Percentiles rank a stretch among this genome's conserved stretches.
phyloP scores from a whole-genome alignment of 2,888 invertebrate species.

The Erebia epiphron region DNA sequence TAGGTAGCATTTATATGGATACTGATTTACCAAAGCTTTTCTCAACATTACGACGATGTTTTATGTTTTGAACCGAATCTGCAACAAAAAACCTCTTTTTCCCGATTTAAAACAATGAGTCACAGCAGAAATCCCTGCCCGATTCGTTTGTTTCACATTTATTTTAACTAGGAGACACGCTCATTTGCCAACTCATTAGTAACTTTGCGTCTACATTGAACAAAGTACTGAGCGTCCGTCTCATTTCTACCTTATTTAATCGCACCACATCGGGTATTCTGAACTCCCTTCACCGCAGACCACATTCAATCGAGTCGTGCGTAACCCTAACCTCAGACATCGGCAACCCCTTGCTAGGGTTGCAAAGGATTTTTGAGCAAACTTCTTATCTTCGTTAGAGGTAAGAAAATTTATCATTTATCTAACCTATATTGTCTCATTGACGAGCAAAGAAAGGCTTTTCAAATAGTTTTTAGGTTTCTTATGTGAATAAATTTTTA shows the following conservation, averaged over 20 bases:
- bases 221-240: conserved; percentile 43
- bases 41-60: not conserved
- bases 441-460: not conserved
- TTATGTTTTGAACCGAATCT: not conserved
- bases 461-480: not conserved
- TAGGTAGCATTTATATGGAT: too few species aligned
- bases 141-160: conserved; percentile 31
- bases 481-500: not conserved
- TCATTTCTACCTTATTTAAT: conserved; percentile 54
- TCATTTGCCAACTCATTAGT: conserved; percentile 43
- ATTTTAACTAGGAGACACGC: conserved; percentile 36
- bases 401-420: not conserved
- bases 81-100: not conserved
- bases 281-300: conserved; percentile 57
- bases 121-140: conserved; percentile 1
- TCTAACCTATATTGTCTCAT: not conserved
- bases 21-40: too few species aligned
- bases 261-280: conserved; percentile 53
- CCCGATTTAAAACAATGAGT: conserved; percentile 9
- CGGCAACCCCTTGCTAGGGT: conserved; percentile 30
- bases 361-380: conserved; percentile 24
- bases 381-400: conserved; percentile 20
- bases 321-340: conserved; percentile 60
- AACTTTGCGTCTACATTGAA: conserved; percentile 37
- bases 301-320: conserved; percentile 68